phyloP scores from a whole-genome alignment of 2,888 invertebrate genomes.

The Bombyx huttoni region DNA sequence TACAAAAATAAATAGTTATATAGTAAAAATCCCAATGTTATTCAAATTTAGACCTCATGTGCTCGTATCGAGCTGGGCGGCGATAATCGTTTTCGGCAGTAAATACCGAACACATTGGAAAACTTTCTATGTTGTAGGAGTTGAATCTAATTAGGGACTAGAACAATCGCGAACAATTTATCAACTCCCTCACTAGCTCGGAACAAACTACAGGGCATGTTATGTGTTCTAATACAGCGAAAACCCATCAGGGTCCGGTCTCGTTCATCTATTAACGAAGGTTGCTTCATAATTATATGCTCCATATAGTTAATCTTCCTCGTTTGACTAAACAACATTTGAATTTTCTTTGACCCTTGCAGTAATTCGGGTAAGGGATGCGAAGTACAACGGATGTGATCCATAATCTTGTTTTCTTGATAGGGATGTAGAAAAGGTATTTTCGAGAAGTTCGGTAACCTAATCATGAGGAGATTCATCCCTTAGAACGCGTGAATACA shows the following conservation, averaged over 20 bases:
- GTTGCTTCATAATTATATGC: constrained; percentile 11
- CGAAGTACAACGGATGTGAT: constrained; percentile 8
- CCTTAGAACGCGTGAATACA: no score
- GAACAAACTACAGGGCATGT: background rate
- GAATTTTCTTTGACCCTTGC: constrained; percentile 19
- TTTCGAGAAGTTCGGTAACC: constrained; percentile 12
- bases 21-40: no score
- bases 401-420: constrained; percentile 16
- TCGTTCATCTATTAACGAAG: constrained; percentile 8
- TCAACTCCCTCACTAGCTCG: background rate
- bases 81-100: background rate
- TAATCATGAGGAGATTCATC: constrained; percentile 7
- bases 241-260: constrained; percentile 11
- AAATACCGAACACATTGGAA: background rate
- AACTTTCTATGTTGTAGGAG: background rate
- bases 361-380: constrained; percentile 11
- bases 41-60: no score
- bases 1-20: no score
- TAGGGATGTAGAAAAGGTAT: constrained; percentile 8
- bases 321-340: constrained; percentile 20
- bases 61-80: no score
- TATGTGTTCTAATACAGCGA: constrained; percentile 7
- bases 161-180: background rate
- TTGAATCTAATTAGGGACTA: background rate
- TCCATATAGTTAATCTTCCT: constrained; percentile 12